Base-by-base conservation (phyloP, 2,888 invertebrate genomes). In the Drosophila helvetica region DNA sequence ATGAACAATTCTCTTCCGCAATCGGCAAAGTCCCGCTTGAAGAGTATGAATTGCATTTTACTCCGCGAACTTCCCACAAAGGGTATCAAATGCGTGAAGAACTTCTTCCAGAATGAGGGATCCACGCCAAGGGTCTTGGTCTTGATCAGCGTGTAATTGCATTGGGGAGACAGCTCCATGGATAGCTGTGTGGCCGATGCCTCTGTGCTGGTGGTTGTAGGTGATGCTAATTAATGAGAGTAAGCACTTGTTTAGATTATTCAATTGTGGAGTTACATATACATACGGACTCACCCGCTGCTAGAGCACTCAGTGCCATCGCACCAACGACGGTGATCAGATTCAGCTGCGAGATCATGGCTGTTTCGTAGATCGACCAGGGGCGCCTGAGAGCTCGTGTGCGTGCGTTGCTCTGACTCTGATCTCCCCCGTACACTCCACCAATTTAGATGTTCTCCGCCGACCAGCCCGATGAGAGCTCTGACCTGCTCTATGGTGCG, bases 11-110 rank as follows among this genome's bases (percentile, higher is more conserved):
- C 91, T 17, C 88, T 86, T 19, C 91, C 91, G 59, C 91, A 91
- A 22, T 89, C 89, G 0, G 90, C 87, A 52, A 91, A 91, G 15
- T 89, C 90, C 19, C 84, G 73, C 72, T 91, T 91, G 66, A 90
- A 91, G 9, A 91, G 69, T 72, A 80, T 90, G 73, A 91, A 91
- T 48, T 89, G 87, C 91, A 91, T 90, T 68, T 88, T 89, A 3
- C 87, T 86, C 6, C 85, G 78, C 27, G 80, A 62, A 1, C 69
- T 77, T n/a, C 79, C 76, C 4, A 77, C 80, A 33, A 91, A 91
- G 1, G 91, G 91, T 22, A 88, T 70, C 77, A 79, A 85, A 55
- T 91, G 90, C 10, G 87, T 89, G 30, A 91, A 85, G 64, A 90
- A 88, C 60, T 87, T 90, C 59, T 90, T 90, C 76, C 90, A 76